Evolutionary conservation across 2,888 invertebrate genomes (phyloP), one percentile per base, ranked within the genome.

Genomic region (Cheilosia impressa): DNA sequence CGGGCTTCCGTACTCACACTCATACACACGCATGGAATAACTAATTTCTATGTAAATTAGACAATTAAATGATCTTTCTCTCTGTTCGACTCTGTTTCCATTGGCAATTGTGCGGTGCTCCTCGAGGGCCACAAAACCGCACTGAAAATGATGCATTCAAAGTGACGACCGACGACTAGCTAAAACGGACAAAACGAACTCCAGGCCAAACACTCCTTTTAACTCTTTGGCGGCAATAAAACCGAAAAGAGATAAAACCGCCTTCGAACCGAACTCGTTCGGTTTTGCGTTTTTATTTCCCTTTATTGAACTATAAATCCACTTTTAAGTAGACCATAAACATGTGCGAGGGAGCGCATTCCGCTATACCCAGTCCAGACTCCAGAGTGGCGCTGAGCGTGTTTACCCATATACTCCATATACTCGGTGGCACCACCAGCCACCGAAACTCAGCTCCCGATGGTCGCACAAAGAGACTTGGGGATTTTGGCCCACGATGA

Each of bases 11-110:
- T 57, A 73, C 60, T 24, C 62, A 0, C 22, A 3, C 62, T 13
- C 27, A 53, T 22, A 27, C 52, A 41, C 38, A 2, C 27, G n/a
- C 38, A 27, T n/a, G 60, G 69, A 73, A 62, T 55, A 83, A 83
- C 73, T 76, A 75, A 85, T 85, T 85, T 85, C 80, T 76, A 85
- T 85, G 80, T 85, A 85, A 85, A 85, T 85, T 76, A 85, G 84
- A 66, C 71, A 76, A 71, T 84, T 80, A 71, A 71, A 84, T 80
- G 84, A 71, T 75, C 58, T 57, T 31, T 55, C 38, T 58, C 52
- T 9, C 27, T 13, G 13, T 10, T 13, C 31, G 45, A 15, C 45
- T 53, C 45, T 43, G 50, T 52, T 63, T 78, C 63, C 69, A 45
- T 62, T 62, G 15, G 34, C 47, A 47, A 13, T 17, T 55, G 38